Conservation (phyloP, 2,797 vertebrate genomes). For the Poecilia picta region DNA sequence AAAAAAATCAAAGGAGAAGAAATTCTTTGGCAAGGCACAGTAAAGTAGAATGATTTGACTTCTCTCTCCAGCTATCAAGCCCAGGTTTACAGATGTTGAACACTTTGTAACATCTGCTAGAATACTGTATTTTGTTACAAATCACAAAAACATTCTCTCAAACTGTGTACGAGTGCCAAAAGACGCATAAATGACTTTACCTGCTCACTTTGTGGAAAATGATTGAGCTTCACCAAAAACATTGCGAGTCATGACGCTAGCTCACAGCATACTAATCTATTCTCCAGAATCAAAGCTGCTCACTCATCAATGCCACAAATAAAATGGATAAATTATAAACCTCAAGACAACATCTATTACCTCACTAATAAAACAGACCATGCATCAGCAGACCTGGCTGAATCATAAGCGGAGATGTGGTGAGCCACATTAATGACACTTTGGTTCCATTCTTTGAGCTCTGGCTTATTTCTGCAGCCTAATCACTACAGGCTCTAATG, state of each 20-base stretch:
- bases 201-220: conserved; percentile 50
- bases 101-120: conserved; percentile 26
- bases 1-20: not conserved
- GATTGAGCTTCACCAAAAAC: conserved; percentile 40
- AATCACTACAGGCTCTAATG: conserved; percentile 39
- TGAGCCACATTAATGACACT: conserved; percentile 67
- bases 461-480: conserved; percentile 64
- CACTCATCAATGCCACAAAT: conserved; percentile 74
- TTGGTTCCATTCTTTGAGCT: conserved; percentile 56
- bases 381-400: conserved; percentile 57
- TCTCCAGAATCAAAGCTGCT: conserved; percentile 66
- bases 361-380: conserved; percentile 62
- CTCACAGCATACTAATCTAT: conserved; percentile 59
- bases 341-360: conserved; percentile 66
- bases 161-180: conserved; percentile 37
- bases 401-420: conserved; percentile 70
- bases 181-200: conserved; percentile 52
- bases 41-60: conserved; percentile 4
- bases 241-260: conserved; percentile 25
- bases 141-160: conserved; percentile 34
- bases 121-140: conserved; percentile 23
- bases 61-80: conserved; percentile 16
- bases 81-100: conserved; percentile 3
- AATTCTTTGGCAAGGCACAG: not conserved
- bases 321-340: conserved; percentile 76